These are phyloP conservation scores for Drosophila fuyamai DNA, from an alignment of 1,140 invertebrate genomes.

Conservation along the genomic window DNA sequence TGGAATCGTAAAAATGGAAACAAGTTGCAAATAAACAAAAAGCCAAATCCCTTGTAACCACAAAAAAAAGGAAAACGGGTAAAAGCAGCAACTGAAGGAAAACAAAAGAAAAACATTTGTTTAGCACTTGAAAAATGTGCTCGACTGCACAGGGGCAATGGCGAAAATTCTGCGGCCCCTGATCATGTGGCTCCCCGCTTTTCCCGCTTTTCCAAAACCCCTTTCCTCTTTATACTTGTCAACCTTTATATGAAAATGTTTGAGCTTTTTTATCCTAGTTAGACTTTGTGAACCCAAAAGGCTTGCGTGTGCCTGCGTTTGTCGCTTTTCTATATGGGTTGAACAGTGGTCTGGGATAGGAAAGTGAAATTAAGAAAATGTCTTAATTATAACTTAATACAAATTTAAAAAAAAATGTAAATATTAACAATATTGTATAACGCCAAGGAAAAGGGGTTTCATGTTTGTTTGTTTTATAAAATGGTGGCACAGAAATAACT, in stretches of 20 bases:
- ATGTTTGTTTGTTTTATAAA: too few relatives aligned
- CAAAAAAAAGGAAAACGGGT: constrained; percentile 19
- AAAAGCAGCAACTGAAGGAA: constrained; percentile 27
- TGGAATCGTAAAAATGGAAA: constrained; percentile 46
- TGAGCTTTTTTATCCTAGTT: constrained; percentile 28
- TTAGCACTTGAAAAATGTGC: constrained; percentile 66
- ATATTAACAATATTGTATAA: too few relatives aligned
- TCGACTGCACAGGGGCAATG: constrained; percentile 36
- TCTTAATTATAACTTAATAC: background rate
- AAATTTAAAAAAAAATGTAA: too few relatives aligned
- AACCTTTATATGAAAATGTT: constrained; percentile 59
- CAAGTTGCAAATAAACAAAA: constrained; percentile 41
- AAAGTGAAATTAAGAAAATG: too few relatives aligned
- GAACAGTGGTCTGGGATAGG: constrained; percentile 2
- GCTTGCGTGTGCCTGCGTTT: constrained; percentile 24
- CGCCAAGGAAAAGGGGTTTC: too few relatives aligned
- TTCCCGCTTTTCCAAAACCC: background rate
- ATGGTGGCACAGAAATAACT: too few relatives aligned
- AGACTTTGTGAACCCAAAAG: constrained; percentile 15
- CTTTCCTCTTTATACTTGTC: constrained; percentile 33
- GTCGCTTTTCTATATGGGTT: constrained; percentile 18
- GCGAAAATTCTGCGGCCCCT: constrained; percentile 38
- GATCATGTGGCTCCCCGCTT: constrained; percentile 36
- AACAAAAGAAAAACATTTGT: constrained; percentile 54
- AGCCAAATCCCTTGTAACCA: constrained; percentile 31